Base-by-base conservation (phyloP, 30 jellyfish, hydroid and myxozoan species). In the Pseudorhiza aurosa region DNA sequence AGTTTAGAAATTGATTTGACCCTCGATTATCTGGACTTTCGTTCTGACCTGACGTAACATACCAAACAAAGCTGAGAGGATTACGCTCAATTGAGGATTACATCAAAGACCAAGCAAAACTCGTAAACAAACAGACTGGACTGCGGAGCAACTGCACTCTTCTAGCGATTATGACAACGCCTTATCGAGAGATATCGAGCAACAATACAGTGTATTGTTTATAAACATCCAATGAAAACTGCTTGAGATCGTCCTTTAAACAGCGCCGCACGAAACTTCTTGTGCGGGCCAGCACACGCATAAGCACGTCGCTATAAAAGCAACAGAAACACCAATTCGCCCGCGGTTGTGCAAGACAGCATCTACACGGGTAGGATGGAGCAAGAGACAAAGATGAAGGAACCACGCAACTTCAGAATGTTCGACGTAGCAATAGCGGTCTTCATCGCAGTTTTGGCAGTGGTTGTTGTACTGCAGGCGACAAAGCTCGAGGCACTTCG, bases 281-380 rank as follows among this genome's bases (percentile, higher is more conserved):
- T 53, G 67, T 53, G 67, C n/a, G 77, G 75, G 77, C 56, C 40
- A 22, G 58, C 35, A 36, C 33, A 64, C 17, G 77, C 77, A 32
- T 59, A 33, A 51, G 35, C 35, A 31, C 58, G 59, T 36, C 25
- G 35, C 67, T 33, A 31, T 64, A 64, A 28, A 33, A 59, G 44
- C 40, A 2, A n/a, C n/a, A n/a, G n/a, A n/a, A n/a, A n/a, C n/a
- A n/a, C n/a, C n/a, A n/a, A n/a, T 49, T 14, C 6, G 4, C n/a
- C 22, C 4, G 5, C 63, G n/a, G 18, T 4, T 5, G n/a, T 15
- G 6, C 63, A 5, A 49, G 18, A 29, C 63, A 49, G 63, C n/a
- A 14, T 29, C 63, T 14, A 25, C n/a, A 29, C 51, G 45, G 75
- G 51, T 8, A 59, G 40, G 21, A 37, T 42, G 77, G 58, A 64